Conservation (phyloP, 2,113 vertebrate genomes). For the Onychostruthus taczanowskii region DNA sequence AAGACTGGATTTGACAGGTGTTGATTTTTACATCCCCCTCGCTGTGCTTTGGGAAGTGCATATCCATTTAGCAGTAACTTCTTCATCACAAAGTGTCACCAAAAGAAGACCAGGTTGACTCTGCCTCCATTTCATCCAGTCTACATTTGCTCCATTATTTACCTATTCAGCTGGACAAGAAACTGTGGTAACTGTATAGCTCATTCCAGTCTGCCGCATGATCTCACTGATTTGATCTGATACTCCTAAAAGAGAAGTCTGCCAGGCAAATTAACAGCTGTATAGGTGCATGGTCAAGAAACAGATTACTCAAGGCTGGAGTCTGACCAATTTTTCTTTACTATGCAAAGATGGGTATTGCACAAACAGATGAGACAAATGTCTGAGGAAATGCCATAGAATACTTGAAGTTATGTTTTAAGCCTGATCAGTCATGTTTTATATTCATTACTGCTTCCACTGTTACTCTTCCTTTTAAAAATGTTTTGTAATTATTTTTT, state of each 20-base stretch:
- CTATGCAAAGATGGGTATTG: slow-evolving; percentile 97
- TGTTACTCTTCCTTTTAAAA: slow-evolving; percentile 68
- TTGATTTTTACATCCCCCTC: not conserved
- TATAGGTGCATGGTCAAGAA: slow-evolving; percentile 88
- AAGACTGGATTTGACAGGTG: not conserved
- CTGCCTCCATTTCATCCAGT: slow-evolving; percentile 69
- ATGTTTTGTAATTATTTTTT: slow-evolving; percentile 75
- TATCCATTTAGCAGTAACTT: not conserved
- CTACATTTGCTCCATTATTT: slow-evolving; percentile 62
- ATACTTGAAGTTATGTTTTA: slow-evolving; percentile 79
- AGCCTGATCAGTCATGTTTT: slow-evolving; percentile 62
- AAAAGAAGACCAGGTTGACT: slow-evolving; percentile 30
- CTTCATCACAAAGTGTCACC: not conserved
- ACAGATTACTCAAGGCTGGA: slow-evolving; percentile 61
- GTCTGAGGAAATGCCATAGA: slow-evolving; percentile 66
- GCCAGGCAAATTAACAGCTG: slow-evolving; percentile 76
- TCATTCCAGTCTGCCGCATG: slow-evolving; percentile 84
- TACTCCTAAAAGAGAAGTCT: slow-evolving; percentile 75
- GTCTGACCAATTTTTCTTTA: slow-evolving; percentile 84
- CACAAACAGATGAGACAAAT: slow-evolving; percentile 81
- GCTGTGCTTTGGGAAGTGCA: slow-evolving; percentile 21
- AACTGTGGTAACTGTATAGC: slow-evolving; percentile 64
- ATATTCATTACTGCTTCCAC: slow-evolving; percentile 63
- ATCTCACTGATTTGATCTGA: slow-evolving; percentile 81
- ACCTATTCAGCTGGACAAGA: slow-evolving; percentile 70